Evolutionary conservation across 2,888 invertebrate species (phyloP), one percentile per base, ranked within the genome.

Genomic region (Hyposoter dolosus): DNA sequence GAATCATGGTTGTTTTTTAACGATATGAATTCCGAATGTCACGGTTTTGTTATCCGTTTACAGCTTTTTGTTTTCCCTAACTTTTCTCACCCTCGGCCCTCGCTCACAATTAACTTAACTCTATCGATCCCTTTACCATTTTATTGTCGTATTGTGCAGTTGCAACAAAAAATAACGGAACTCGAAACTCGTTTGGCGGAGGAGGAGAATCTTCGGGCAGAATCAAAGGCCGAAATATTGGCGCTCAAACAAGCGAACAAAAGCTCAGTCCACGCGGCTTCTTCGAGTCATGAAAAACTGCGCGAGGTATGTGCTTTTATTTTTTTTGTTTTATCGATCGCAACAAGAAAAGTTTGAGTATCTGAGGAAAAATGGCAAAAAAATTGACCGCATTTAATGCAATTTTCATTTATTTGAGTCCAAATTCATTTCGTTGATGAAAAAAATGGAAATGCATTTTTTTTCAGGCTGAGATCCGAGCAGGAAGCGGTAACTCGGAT

Each of bases 161-260:
- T 95, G 94, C 95, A 95, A 93, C 94, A 94, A 72, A 95, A 95
- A 93, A 95, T 95, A 90, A 94, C 94, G 81, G 91, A 95, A 17
- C 92, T 95, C 86, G 95, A 95, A 92, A 92, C 90, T 35, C 95
- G 95, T 90, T 90, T 95, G 89, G 93, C 94, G 80, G 94, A 95
- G 83, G 89, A 90, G 47, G 90, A 92, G 76, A 82, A 88, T 92
- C 92, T 89, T 78, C 88, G 84, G 81, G 88, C 91, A 84, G 87
- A 92, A 83, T 88, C 90, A 69, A 89, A 89, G 85, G 81, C 87
- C 87, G 90, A 90, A 86, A 86, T 90, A 84, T 74, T 93, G 92
- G 87, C 89, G 91, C 53, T 92, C 91, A 85, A 94, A 94, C 90
- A 89, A 82, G 85, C 94, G 91, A 83, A 94, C 93, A 91, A 94